Base-by-base conservation (phyloP, 1,140 invertebrate species). In the Drosophila seguyi region DNA sequence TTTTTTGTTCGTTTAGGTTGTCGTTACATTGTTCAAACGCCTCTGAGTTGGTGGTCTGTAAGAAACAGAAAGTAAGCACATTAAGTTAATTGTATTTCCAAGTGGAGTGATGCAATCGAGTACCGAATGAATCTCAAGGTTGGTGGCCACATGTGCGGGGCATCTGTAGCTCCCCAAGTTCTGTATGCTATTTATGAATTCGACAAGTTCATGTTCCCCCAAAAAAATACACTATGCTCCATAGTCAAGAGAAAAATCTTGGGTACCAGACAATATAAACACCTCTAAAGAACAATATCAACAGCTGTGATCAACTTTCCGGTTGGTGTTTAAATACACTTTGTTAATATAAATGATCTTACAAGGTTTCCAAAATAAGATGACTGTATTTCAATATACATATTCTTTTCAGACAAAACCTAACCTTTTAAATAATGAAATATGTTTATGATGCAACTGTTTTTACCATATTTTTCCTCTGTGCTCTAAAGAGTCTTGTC, bases 1-100 rank as follows among this genome's bases (percentile, higher is more conserved):
- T 4, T 31, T 56, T 67, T 25, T 48, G 47, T 38, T 67, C 31
- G 36, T 45, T 65, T 57, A 27, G 14, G 31, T 39, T 52, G 41
- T 67, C 36, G 79, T 83, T 83, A 80, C 81, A 83, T 83, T 71
- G 56, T 80, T 77, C 41, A 34, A 71, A 59, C 27, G 27, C 61
- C 48, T 47, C 47, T 41, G 22, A 31, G 34, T 55, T 41, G 71
- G 41, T 62, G 48, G 39, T 71, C 81, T 83, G 44, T 48, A 83
- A 27, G 31, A 38, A 58, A 27, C 7, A 63, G 57, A 55, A 27
- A 16, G 41, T 34, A 42, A 60, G 20, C 29, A 72, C 1, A 50
- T 59, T 72, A 11, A 58, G 66, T 72, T 48, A 48, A 58, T 36
- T n/a, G 63, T 45, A n/a, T 36, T 57, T 38, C 38, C 11, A 29